Conservation (phyloP, 2,888 invertebrate genomes). For the Lithodes maja region DNA sequence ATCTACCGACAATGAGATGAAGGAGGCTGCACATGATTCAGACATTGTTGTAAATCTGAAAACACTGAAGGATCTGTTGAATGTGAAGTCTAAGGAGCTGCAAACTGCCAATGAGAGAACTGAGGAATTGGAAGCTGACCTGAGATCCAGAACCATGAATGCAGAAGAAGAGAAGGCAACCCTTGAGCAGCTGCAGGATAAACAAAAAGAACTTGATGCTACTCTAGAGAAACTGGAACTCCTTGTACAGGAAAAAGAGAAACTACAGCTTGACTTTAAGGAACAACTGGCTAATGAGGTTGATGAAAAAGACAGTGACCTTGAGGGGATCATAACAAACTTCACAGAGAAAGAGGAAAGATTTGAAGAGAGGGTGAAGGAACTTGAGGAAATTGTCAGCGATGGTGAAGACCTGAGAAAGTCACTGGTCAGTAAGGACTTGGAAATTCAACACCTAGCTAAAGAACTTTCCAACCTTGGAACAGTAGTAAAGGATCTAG, state of each 20-base stretch:
- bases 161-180: not conserved
- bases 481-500: constrained; percentile 5
- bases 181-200: constrained; percentile 7
- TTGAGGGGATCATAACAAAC: constrained; percentile 47
- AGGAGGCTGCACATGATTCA: not conserved
- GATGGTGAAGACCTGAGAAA: constrained; percentile 15
- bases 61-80: constrained; percentile 2
- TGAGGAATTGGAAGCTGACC: not conserved
- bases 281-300: constrained; percentile 18
- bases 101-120: constrained; percentile 18
- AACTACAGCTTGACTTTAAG: not conserved
- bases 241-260: constrained; percentile 29
- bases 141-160: not conserved
- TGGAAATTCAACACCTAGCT: constrained; percentile 6
- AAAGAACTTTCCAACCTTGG: constrained; percentile 11
- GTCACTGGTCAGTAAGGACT: constrained; percentile 15
- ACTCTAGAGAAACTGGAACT: constrained; percentile 1
- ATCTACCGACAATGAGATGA: not conserved
- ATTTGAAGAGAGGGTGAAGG: constrained; percentile 33
- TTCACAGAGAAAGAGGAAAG: constrained; percentile 53
- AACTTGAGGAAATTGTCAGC: not conserved
- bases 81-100: not conserved
- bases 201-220: constrained; percentile 20
- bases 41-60: constrained; percentile 9
- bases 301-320: constrained; percentile 50